Evolutionary conservation across 2,797 vertebrate genomes (phyloP), one percentile per base, ranked within the genome.

Genomic region (Tolypeutes matacus): DNA sequence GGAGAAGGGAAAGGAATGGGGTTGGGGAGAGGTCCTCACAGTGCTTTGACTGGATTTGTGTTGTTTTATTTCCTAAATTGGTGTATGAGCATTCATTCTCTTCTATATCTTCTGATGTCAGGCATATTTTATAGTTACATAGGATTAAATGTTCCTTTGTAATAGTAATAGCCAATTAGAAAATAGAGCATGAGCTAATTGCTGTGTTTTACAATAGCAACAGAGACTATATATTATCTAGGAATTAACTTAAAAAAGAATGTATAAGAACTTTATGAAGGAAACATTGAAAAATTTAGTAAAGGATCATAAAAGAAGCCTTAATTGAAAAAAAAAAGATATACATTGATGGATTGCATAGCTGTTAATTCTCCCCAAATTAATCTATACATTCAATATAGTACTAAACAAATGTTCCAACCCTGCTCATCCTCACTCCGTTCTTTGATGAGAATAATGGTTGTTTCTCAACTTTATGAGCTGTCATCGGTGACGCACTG

Each of bases 41-140:
- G 78, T 17, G 51, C 80, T 86, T 51, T 36, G 42, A 1, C 20
- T 46, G 13, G 8, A 5, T 6, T 31, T 18, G 1, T n/a, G 3
- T 25, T 73, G 23, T 76, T 76, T 77, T 69, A 67, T 84, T 86
- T 70, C 29, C n/a, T 77, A 36, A 1, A 39, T 25, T 49, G 46
- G 1, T 39, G 4, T 3, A 9, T 69, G 23, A 7, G 7, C 49
- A 15, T 29, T 89, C 23, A 7, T 53, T 67, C 85, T 86, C 70
- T 27, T 86, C 51, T 76, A 34, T 4, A 21, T 42, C 29, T 49
- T 78, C 27, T 60, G n/a, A 67, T 27, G n/a, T 62, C 85, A 91
- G 60, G 67, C 27, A 7, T 69, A 64, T 65, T 78, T 97, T 85
- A 49, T 86, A 62, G 73, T 36, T 94, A 42, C n/a, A 83, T 46